phyloP scores from a whole-genome alignment of 35 echinoderm and acorn worm species.

The Heliocidaris tuberculata region DNA sequence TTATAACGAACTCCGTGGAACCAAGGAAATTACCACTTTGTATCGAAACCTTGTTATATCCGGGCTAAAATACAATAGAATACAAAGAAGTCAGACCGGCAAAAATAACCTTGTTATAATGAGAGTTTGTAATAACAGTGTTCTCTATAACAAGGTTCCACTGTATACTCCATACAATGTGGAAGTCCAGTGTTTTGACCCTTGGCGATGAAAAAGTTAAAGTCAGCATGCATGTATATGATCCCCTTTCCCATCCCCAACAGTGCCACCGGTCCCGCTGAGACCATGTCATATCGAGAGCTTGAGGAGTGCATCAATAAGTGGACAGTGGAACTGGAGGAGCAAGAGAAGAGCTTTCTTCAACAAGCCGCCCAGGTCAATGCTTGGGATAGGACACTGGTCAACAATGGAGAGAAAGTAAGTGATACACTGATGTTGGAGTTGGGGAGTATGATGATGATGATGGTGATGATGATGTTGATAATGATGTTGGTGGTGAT shows the following conservation, averaged over 20 bases:
- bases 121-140: no score
- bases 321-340: slow-evolving; percentile 88
- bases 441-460: not conserved
- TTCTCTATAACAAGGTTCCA: no score
- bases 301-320: slow-evolving; percentile 96
- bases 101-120: no score
- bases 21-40: no score
- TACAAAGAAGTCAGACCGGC: no score
- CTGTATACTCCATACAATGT: no score
- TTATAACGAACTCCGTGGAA: no score
- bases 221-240: no score
- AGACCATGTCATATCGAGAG: slow-evolving; percentile 84
- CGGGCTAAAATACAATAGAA: no score
- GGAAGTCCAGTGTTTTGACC: no score
- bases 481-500: slow-evolving; percentile 3
- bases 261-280: slow-evolving; percentile 25
- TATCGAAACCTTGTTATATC: no score
- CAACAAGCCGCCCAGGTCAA: slow-evolving; percentile 86
- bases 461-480: not conserved
- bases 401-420: slow-evolving; percentile 95
- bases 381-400: slow-evolving; percentile 79
- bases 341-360: slow-evolving; percentile 89
- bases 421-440: not conserved
- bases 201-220: no score
- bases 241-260: not conserved